These are phyloP conservation scores for Denticeps clupeoides DNA, from an alignment of 2,797 vertebrate species.

Conservation along the genomic window DNA sequence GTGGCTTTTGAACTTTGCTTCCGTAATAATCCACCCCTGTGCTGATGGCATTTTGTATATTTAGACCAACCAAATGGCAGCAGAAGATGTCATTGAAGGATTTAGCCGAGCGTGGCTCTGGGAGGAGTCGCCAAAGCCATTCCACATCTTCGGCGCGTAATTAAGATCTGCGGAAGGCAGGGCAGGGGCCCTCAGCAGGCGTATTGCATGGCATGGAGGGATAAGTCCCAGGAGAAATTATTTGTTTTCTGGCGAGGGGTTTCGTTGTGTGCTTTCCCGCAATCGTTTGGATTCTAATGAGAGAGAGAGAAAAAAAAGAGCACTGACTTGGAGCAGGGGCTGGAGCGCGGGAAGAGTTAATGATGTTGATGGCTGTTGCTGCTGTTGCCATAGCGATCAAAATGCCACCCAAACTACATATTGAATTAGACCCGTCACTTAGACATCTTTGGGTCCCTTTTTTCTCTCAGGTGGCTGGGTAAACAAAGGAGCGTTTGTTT, in stretches of 20 bases:
- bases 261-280: slow-evolving; percentile 37
- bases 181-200: slow-evolving; percentile 35
- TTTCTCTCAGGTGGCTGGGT: slow-evolving; percentile 7
- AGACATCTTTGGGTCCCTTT: slow-evolving; percentile 14
- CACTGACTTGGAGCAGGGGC: not conserved
- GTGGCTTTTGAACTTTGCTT: not conserved
- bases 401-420: slow-evolving; percentile 44
- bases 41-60: slow-evolving; percentile 12
- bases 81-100: slow-evolving; percentile 5
- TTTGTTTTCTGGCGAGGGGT: slow-evolving; percentile 27
- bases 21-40: not conserved
- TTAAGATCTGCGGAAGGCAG: slow-evolving; percentile 55
- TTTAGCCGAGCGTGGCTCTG: slow-evolving; percentile 31
- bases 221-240: slow-evolving; percentile 42
- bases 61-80: slow-evolving; percentile 9
- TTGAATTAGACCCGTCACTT: slow-evolving; percentile 39
- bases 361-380: slow-evolving; percentile 18
- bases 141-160: slow-evolving; percentile 38
- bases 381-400: slow-evolving; percentile 58
- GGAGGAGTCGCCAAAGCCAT: slow-evolving; percentile 22
- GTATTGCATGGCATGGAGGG: slow-evolving; percentile 36
- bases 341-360: not conserved
- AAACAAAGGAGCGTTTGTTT: too few species aligned
- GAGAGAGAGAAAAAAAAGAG: slow-evolving; percentile 20
- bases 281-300: slow-evolving; percentile 51